Base-by-base conservation (phyloP, 2,888 invertebrate species). In the Troides oblongomaculatus region DNA sequence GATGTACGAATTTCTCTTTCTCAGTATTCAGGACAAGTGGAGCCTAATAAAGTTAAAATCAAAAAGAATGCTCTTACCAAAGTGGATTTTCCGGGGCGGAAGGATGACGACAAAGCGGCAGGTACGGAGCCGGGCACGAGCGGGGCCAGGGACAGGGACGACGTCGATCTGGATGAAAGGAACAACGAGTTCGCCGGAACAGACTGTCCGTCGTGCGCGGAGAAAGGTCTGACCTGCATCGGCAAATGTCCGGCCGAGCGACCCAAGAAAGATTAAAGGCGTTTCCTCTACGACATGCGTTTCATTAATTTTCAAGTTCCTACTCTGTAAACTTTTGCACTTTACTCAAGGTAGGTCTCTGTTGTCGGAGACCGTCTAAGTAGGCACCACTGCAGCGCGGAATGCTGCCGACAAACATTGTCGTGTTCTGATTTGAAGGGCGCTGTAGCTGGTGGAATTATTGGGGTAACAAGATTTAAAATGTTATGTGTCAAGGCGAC, bases 171-270 rank as follows among this genome's bases (percentile, higher is more conserved):
- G 1, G 64, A 69, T n/a, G 14, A 17, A 8, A 39, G 10, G 4
- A 30, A 18, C 39, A 50, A 50, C 1, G 39, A 61, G 3, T 12
- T 43, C 5, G 12, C 39, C 12, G 64, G 46, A 6, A 69, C 17
- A 53, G 60, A 56, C 57, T 70, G 70, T 18, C 70, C 70, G n/a
- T n/a, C 60, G 17, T 70, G 70, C 39, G 60, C 21, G 6, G 66
- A 70, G 36, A 66, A 67, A 18, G 70, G 70, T 6, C 14, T 66
- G n/a, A 64, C 66, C 7, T 70, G 70, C 30, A 66, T 70, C 10
- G 70, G 70, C 36, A 70, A 66, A 30, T 70, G 70, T 60, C 58
- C 64, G 17, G 62, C 69, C 12, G 66, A 66, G n/a, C 65, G 59
- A 1, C n/a, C 12, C 6, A 66, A 66, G 36, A 70, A 50, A 43